Conservation (phyloP, 2,888 invertebrate species). For the Galeopsomyia nigrocyanea region DNA sequence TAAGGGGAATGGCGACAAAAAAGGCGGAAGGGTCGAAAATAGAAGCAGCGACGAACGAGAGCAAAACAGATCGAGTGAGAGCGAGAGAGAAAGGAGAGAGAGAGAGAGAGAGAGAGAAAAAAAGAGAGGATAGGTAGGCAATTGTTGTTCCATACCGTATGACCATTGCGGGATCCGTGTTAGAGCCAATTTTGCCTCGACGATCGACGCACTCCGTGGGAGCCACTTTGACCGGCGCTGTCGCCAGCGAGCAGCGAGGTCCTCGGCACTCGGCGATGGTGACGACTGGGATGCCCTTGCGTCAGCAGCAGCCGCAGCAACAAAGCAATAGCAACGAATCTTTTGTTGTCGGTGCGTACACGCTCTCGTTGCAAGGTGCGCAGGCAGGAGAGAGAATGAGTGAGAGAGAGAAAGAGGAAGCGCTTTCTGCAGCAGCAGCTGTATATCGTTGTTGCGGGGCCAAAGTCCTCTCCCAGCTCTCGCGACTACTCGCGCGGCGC, state of each 20-base stretch:
- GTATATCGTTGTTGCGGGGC: too few relatives aligned
- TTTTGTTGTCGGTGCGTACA: too few relatives aligned
- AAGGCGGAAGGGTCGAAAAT: constrained; percentile 43
- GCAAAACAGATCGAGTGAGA: constrained; percentile 41
- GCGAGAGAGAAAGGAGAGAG: constrained; percentile 18
- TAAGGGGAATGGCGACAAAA: not conserved
- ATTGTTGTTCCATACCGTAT: constrained; percentile 59
- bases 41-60: constrained; percentile 42
- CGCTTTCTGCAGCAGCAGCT: too few relatives aligned
- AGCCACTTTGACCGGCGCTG: constrained; percentile 55
- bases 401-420: too few relatives aligned
- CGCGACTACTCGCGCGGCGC: not conserved
- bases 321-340: constrained; percentile 15
- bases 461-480: too few relatives aligned
- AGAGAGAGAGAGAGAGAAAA: constrained; percentile 23
- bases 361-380: too few relatives aligned
- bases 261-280: constrained; percentile 38
- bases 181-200: constrained; percentile 63
- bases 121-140: not conserved
- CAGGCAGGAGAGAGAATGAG: too few relatives aligned
- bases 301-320: constrained; percentile 2
- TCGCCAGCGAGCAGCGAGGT: constrained; percentile 26
- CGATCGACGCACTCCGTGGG: constrained; percentile 59
- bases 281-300: constrained; percentile 3
- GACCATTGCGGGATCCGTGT: constrained; percentile 67